These are phyloP conservation scores for Margarornis squamiger DNA, from an alignment of 2,797 vertebrate species.

Conservation along the genomic window DNA sequence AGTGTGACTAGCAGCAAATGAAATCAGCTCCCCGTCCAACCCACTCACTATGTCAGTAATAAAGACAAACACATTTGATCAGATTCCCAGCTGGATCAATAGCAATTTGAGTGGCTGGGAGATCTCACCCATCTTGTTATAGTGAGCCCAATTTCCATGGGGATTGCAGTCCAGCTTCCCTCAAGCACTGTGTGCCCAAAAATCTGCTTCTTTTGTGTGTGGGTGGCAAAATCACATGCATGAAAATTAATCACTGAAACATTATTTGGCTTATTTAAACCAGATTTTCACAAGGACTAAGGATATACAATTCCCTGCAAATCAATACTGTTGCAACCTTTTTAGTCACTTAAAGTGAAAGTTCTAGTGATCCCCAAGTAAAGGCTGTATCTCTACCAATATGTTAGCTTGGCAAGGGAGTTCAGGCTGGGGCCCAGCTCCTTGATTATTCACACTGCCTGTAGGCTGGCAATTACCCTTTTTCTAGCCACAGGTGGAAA, in stretches of 20 bases:
- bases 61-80: slow-evolving; percentile 54
- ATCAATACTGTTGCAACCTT: not conserved
- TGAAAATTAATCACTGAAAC: not conserved
- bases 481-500: not conserved
- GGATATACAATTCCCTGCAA: not conserved
- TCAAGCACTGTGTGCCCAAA: not conserved
- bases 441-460: not conserved
- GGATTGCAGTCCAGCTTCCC: not conserved
- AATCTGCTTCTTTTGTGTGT: not conserved
- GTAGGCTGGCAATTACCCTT: not conserved
- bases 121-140: slow-evolving; percentile 18
- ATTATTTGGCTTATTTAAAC: not conserved
- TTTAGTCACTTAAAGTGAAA: not conserved
- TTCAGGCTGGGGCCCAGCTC: not conserved
- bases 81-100: slow-evolving; percentile 46
- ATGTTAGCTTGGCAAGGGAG: not conserved
- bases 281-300: not conserved
- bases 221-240: not conserved
- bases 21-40: not conserved
- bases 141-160: not conserved
- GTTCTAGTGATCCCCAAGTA: not conserved
- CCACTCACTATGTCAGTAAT: not conserved
- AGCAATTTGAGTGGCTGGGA: slow-evolving; percentile 31
- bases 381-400: not conserved
- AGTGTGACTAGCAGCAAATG: not conserved